A percentile compares a stretch with the other conserved stretches of the same genome.
Conservation (phyloP, 1,140 invertebrate genomes). For the Euschistus heros region DNA sequence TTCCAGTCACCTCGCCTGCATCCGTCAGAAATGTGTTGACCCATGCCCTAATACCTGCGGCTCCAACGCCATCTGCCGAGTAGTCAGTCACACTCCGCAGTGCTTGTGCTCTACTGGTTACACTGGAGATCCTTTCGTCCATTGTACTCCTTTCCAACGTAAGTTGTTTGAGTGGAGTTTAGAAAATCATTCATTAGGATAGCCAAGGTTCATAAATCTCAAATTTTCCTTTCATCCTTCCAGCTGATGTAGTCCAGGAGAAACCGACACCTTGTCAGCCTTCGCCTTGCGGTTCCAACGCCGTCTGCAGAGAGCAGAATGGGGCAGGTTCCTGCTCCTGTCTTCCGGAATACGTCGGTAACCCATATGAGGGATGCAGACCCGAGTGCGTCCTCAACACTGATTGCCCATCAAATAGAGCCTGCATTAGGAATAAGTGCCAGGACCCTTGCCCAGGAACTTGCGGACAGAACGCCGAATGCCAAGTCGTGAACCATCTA, state of each 20-base stretch:
- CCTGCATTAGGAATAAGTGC: constrained; percentile 58
- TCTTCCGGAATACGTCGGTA: constrained; percentile 57
- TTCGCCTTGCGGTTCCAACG: constrained; percentile 62
- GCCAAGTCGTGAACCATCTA: constrained; percentile 59
- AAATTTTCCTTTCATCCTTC: too few species aligned
- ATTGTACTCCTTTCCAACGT: constrained; percentile 48
- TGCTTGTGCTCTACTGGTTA: constrained; percentile 54
- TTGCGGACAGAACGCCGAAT: constrained; percentile 60
- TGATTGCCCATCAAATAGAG: constrained; percentile 56
- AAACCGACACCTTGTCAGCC: constrained; percentile 49
- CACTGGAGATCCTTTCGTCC: constrained; percentile 61
- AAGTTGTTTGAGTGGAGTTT: too few species aligned
- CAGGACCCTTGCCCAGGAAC: constrained; percentile 59
- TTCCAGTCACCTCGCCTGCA: constrained; percentile 41
- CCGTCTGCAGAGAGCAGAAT: constrained; percentile 53
- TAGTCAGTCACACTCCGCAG: constrained; percentile 51
- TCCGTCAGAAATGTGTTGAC: constrained; percentile 45
- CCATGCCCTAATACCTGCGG: constrained; percentile 48
- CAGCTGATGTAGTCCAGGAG: constrained; percentile 28
- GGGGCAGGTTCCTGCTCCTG: constrained; percentile 58
- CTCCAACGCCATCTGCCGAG: constrained; percentile 49
- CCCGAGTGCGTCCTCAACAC: constrained; percentile 61
- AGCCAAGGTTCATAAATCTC: too few species aligned
- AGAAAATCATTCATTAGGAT: too few species aligned
- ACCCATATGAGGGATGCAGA: constrained; percentile 61